Percentiles rank a stretch among this genome's conserved stretches.
phyloP scores from a whole-genome alignment of 1,140 invertebrate genomes.

The Dreissena rostriformis region DNA sequence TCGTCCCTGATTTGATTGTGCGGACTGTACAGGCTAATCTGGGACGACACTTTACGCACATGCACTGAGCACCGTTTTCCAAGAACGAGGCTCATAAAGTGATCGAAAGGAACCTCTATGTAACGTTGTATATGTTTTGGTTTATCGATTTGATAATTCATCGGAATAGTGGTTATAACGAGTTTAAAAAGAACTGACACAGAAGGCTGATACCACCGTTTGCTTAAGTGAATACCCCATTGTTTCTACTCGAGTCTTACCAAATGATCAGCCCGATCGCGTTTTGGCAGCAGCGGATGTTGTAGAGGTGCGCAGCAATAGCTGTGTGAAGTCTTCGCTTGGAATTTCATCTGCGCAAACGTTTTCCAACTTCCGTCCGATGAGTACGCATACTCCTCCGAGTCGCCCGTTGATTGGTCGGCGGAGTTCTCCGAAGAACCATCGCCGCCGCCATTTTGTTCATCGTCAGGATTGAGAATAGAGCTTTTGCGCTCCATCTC shows the following conservation, averaged over 20 bases:
- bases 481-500: constrained; percentile 43
- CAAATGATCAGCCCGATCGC: constrained; percentile 67
- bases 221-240: too few species aligned
- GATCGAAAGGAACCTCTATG: too few species aligned
- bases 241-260: constrained; percentile 47
- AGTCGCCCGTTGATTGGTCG: constrained; percentile 32
- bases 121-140: too few species aligned
- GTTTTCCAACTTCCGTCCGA: constrained; percentile 60
- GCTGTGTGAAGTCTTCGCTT: constrained; percentile 61
- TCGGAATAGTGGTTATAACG: too few species aligned
- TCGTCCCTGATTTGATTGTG: too few species aligned
- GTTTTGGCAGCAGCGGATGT: constrained; percentile 68
- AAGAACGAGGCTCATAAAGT: too few species aligned
- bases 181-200: too few species aligned
- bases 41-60: too few species aligned
- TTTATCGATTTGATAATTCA: too few species aligned
- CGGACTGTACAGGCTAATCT: too few species aligned
- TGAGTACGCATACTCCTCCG: not conserved
- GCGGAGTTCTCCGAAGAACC: constrained; percentile 38
- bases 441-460: constrained; percentile 24
- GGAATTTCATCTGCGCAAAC: constrained; percentile 69
- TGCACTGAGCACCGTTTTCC: too few species aligned
- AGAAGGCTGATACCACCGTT: too few species aligned
- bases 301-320: constrained; percentile 69
- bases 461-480: not conserved